These are phyloP conservation scores for Drosophila birchii DNA, from an alignment of 2,888 invertebrate genomes.

Conservation along the genomic window DNA sequence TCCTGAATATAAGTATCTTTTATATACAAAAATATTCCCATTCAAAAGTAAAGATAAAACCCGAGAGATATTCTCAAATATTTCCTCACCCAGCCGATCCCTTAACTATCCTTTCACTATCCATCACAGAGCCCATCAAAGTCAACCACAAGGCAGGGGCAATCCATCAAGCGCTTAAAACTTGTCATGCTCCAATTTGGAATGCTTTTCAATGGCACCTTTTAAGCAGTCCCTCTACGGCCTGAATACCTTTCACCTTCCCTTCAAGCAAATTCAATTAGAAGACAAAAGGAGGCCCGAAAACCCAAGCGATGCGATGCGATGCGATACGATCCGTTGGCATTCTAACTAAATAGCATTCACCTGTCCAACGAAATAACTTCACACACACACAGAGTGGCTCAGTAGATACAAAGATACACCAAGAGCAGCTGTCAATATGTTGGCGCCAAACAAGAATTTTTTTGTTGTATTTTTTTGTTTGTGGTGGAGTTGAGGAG, in stretches of 20 bases:
- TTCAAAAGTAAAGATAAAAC: not conserved
- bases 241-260: constrained; percentile 26
- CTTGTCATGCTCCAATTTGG: constrained; percentile 71
- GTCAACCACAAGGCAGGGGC: constrained; percentile 57
- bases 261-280: constrained; percentile 65
- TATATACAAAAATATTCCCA: not conserved
- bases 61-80: constrained; percentile 4
- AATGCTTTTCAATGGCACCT: constrained; percentile 73
- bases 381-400: constrained; percentile 41
- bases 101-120: constrained; percentile 50
- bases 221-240: constrained; percentile 34
- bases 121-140: constrained; percentile 37
- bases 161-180: constrained; percentile 61
- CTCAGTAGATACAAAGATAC: constrained; percentile 35
- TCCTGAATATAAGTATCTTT: not conserved
- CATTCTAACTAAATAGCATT: constrained; percentile 76
- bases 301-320: constrained; percentile 28
- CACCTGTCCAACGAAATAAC: constrained; percentile 67
- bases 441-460: constrained; percentile 79
- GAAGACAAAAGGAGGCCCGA: constrained; percentile 55
- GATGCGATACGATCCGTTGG: constrained; percentile 40
- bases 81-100: constrained; percentile 27
- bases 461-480: constrained; percentile 16
- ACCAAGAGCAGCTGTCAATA: constrained; percentile 73
- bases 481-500: constrained; percentile 18